Percentiles rank a stretch among this genome's conserved stretches.
phyloP scores from a whole-genome alignment of 1,140 invertebrate species.

The Drosophila murphyi region DNA sequence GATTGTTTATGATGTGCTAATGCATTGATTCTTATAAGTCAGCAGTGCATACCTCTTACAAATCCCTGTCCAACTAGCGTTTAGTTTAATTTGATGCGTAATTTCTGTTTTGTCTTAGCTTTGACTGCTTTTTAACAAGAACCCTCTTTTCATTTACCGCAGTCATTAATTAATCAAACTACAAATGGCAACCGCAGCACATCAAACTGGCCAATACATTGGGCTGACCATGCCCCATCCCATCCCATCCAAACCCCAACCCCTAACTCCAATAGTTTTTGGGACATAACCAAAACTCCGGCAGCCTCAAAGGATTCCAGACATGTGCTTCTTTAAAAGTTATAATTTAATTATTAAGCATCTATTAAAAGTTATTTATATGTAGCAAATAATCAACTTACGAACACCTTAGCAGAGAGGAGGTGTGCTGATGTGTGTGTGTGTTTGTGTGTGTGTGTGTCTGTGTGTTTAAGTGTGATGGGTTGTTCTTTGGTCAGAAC shows the following conservation, averaged over 20 bases:
- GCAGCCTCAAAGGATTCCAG: slow-evolving; percentile 48
- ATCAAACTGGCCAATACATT: slow-evolving; percentile 61
- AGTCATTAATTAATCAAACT: slow-evolving; percentile 66
- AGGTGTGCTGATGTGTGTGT: too few relatives aligned
- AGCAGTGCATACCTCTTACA: not conserved
- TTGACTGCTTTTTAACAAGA: slow-evolving; percentile 8
- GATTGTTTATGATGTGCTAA: slow-evolving; percentile 60
- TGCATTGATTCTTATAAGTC: slow-evolving; percentile 18
- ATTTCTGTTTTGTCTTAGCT: not conserved
- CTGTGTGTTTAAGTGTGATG: not conserved
- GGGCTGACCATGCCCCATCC: slow-evolving; percentile 14
- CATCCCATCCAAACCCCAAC: not conserved
- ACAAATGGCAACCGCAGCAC: slow-evolving; percentile 63
- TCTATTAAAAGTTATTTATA: slow-evolving; percentile 53
- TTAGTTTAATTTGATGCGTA: not conserved
- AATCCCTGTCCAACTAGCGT: not conserved
- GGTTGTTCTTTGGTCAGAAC: slow-evolving; percentile 11
- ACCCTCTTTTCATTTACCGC: slow-evolving; percentile 12
- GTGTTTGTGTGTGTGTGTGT: not conserved
- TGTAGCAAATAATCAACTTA: slow-evolving; percentile 26
- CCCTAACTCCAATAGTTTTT: not conserved
- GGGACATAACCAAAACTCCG: not conserved
- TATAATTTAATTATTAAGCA: slow-evolving; percentile 73
- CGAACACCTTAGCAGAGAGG: not conserved
- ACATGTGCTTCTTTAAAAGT: slow-evolving; percentile 48